Evolutionary conservation across 2,888 invertebrate species (phyloP), one percentile per base, ranked within the genome.

Genomic region (Tipula vernalis): DNA sequence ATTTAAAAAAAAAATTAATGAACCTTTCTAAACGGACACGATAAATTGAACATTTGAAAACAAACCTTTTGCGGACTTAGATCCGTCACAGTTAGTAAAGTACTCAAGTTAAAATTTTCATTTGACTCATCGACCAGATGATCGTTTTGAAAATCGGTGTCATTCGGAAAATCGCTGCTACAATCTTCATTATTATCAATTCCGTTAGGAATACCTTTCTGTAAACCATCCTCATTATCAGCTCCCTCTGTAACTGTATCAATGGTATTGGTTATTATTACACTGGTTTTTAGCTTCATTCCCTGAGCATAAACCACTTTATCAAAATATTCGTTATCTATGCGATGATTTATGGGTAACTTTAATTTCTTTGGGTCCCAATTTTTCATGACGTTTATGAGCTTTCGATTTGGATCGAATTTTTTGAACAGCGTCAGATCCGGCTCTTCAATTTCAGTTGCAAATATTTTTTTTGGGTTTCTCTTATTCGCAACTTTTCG

Each of bases 11-110:
- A 47, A 88, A 39, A 42, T 6, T 86, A 28, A 28, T 28, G 84
- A 5, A 86, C 28, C 28, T 28, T n/a, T 39, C 3, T 28, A 41
- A 28, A 28, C 28, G 28, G 28, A 28, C 28, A 28, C 28, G 28
- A 28, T 28, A 87, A 90, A 91, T 89, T 28, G 28, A 28, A 28
- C 28, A 28, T 90, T 93, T 87, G 93, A 93, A 0, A 96, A 92
- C 0, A 93, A 93, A 44, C 91, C 91, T 88, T 91, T 91, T 12
- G 91, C 88, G 4, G 91, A 89, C 0, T 90, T 91, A 86, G 90
- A 89, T 87, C 90, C 90, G 86, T 83, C 44, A 84, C 57, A 87
- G n/a, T n/a, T 71, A 87, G 88, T 87, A 13, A 87, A n/a, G 0
- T n/a, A 47, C 85, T 87, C 10, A 57, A 8, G 10, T 57, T 57